Evolutionary conservation across 1,140 invertebrate genomes (phyloP).

Genomic region (Brachionus angularis): DNA sequence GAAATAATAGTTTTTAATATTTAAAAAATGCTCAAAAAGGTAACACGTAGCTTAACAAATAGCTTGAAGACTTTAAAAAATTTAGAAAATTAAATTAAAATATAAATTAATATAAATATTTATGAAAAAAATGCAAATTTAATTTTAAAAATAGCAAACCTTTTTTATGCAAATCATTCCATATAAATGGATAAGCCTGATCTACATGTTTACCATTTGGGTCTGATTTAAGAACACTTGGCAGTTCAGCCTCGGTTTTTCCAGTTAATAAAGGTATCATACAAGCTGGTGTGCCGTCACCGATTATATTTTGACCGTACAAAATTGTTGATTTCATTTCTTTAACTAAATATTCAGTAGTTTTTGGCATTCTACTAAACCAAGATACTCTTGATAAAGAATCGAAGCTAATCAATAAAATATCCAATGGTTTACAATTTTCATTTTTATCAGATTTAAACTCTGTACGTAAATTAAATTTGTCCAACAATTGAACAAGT

Average conservation of each 20-base stretch:
- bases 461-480: neutral
- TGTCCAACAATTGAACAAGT: constrained; percentile 4
- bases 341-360: constrained; percentile 49
- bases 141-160: neutral
- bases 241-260: constrained; percentile 78
- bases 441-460: neutral
- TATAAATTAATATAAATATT: too few species aligned
- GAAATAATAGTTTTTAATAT: too few species aligned
- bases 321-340: constrained; percentile 64
- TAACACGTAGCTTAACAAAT: too few species aligned
- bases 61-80: too few species aligned
- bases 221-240: constrained; percentile 65
- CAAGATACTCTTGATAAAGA: constrained; percentile 47
- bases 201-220: constrained; percentile 57
- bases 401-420: constrained; percentile 48
- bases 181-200: constrained; percentile 59
- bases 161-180: constrained; percentile 47
- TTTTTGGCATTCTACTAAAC: constrained; percentile 46
- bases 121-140: neutral
- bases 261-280: constrained; percentile 72
- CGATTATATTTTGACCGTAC: constrained; percentile 83
- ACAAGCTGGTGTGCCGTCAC: constrained; percentile 76
- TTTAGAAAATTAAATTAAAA: too few species aligned
- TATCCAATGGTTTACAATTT: constrained; percentile 38
- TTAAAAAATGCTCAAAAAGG: too few species aligned